Evolutionary conservation across 2,113 vertebrate genomes (phyloP).

Genomic region (Embiotoca jacksoni): DNA sequence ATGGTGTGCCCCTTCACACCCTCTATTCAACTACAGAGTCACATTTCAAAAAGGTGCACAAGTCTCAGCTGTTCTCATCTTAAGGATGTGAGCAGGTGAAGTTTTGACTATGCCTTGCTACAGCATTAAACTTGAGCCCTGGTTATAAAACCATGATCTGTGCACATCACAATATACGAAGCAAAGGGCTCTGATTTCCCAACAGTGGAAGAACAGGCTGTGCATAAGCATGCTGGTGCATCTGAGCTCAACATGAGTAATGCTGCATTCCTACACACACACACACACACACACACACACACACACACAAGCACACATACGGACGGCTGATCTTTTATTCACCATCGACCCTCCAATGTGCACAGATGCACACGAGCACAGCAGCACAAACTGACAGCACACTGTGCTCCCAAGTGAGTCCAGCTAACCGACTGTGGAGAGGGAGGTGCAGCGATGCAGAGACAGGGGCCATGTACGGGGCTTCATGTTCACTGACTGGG

Average conservation of each 20-base stretch:
- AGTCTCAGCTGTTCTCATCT: constrained; percentile 30
- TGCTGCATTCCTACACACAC: background rate
- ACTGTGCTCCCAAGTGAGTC: constrained; percentile 35
- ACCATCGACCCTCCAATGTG: constrained; percentile 22
- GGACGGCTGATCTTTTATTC: constrained; percentile 42
- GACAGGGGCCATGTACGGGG: constrained; percentile 50
- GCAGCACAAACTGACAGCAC: constrained; percentile 27
- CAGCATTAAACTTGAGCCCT: constrained; percentile 17
- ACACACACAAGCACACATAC: background rate
- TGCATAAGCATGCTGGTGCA: background rate
- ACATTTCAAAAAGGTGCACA: constrained; percentile 44
- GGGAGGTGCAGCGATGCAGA: constrained; percentile 64
- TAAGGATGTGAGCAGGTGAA: constrained; percentile 27
- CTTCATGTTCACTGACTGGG: constrained; percentile 68
- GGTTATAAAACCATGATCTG: constrained; percentile 19
- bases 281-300: constrained; percentile 2
- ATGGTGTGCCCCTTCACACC: background rate
- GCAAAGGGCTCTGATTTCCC: constrained; percentile 16
- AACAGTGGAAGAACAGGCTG: background rate
- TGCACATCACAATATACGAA: background rate
- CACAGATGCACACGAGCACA: constrained; percentile 46
- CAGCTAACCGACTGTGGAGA: constrained; percentile 38
- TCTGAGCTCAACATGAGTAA: constrained; percentile 10
- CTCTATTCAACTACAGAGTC: constrained; percentile 26
- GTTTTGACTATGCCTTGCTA: background rate